phyloP scores from a whole-genome alignment of 1,140 invertebrate genomes.

The Bombus cullumanus region DNA sequence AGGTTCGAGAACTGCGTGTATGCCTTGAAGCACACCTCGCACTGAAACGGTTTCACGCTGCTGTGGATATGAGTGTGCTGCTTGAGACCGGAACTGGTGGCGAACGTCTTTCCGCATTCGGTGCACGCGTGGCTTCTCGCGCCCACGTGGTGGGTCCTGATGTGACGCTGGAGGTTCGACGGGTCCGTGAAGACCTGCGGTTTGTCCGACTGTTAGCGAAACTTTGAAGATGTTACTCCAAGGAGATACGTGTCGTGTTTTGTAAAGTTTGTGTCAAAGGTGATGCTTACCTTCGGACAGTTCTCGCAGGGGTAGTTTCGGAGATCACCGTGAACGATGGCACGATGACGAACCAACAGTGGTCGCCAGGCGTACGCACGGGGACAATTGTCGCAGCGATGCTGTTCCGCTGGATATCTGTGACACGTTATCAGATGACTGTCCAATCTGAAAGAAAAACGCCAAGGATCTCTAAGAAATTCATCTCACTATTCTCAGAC shows the following conservation, averaged over 20 bases:
- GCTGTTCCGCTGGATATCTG: constrained; percentile 89
- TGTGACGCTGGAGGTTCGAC: constrained; percentile 97
- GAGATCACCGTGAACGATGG: constrained; percentile 89
- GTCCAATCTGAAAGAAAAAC: constrained; percentile 88
- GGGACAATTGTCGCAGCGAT: constrained; percentile 92
- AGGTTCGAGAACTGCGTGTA: constrained; percentile 99
- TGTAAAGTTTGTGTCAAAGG: background rate
- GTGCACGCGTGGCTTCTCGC: constrained; percentile 97
- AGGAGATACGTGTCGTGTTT: constrained; percentile 42
- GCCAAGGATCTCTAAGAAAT: background rate
- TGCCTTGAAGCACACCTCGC: constrained; percentile 95
- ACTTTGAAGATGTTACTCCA: constrained; percentile 69
- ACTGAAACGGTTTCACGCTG: constrained; percentile 98
- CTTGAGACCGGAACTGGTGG: constrained; percentile 97
- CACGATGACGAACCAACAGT: constrained; percentile 91
- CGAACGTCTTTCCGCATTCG: constrained; percentile 99
- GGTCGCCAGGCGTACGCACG: constrained; percentile 92
- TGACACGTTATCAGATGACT: constrained; percentile 90
- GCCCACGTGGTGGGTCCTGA: constrained; percentile 95
- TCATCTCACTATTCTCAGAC: too few species aligned
- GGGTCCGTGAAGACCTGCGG: constrained; percentile 95
- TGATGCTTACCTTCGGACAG: constrained; percentile 90
- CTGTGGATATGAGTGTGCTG: constrained; percentile 99
- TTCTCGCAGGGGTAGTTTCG: constrained; percentile 96
- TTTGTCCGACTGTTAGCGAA: constrained; percentile 77